phyloP scores from a whole-genome alignment of 2,888 invertebrate genomes.

The Melanophora roralis region DNA sequence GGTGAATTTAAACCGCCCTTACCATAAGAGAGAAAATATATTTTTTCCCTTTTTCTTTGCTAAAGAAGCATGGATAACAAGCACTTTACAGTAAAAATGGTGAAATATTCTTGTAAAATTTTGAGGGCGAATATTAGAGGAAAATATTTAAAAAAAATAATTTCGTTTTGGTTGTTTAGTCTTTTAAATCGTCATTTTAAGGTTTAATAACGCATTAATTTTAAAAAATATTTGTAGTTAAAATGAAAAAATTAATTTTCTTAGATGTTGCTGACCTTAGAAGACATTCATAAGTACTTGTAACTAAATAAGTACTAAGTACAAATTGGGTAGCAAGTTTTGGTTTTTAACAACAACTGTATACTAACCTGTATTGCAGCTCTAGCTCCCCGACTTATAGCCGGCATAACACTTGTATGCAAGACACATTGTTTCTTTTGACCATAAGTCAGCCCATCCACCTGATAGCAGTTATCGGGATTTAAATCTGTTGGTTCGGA shows the following conservation, averaged over 20 bases:
- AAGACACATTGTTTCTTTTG: slow-evolving; percentile 76
- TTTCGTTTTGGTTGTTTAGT: neutral
- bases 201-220: no score
- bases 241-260: no score
- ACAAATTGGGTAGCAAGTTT: no score
- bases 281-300: no score
- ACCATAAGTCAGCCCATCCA: slow-evolving; percentile 74
- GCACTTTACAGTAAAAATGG: no score
- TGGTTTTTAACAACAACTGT: slow-evolving; percentile 34
- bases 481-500: slow-evolving; percentile 75
- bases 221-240: no score
- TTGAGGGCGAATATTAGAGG: no score
- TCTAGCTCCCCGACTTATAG: slow-evolving; percentile 77
- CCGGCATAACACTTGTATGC: slow-evolving; percentile 77
- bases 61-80: no score
- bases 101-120: no score
- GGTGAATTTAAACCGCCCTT: neutral
- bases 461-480: slow-evolving; percentile 75
- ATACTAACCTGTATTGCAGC: slow-evolving; percentile 77
- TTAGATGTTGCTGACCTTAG: no score
- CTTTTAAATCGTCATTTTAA: no score
- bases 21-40: neutral
- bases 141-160: neutral
- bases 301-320: no score
- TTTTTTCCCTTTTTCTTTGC: neutral